Percentiles rank a stretch among this genome's conserved stretches.
These are phyloP conservation scores for Rhogogaster chlorosoma DNA, from an alignment of 2,888 invertebrate genomes.

Conservation along the genomic window DNA sequence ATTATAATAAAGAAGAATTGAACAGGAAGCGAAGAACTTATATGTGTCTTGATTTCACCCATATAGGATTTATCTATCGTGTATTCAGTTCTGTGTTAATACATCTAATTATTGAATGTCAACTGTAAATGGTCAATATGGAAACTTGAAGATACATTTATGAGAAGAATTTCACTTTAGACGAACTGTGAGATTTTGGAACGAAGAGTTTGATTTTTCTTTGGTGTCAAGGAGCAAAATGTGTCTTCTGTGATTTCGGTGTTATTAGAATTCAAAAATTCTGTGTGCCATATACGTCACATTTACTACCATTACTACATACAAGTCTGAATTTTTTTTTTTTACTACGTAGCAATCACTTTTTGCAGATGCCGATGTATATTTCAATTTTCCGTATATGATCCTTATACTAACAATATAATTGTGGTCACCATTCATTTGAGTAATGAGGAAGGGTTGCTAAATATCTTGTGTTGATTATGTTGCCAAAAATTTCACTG, in stretches of 20 bases:
- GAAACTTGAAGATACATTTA: not conserved
- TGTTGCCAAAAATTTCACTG: not conserved
- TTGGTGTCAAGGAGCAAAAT: not conserved
- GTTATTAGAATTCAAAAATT: not conserved
- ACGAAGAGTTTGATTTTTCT: conserved; percentile 4
- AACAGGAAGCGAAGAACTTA: conserved; percentile 13
- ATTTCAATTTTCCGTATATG: not conserved
- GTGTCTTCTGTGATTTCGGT: not conserved
- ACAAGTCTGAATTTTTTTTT: not conserved
- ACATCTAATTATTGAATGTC: conserved; percentile 30
- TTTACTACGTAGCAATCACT: not conserved
- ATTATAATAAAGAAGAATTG: not conserved
- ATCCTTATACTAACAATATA: not conserved
- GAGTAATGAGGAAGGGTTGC: not conserved
- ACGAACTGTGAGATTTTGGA: not conserved
- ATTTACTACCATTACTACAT: not conserved
- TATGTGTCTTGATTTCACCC: conserved; percentile 18
- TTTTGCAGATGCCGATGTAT: conserved; percentile 13
- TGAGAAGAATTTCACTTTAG: not conserved
- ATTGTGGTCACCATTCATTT: not conserved
- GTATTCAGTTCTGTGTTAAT: conserved; percentile 3
- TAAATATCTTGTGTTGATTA: not conserved
- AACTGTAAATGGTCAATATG: not conserved
- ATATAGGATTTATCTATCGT: not conserved
- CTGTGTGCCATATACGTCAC: conserved; percentile 11